These are phyloP conservation scores for Steatornis caripensis DNA, from an alignment of 2,113 vertebrate species.

Conservation along the genomic window DNA sequence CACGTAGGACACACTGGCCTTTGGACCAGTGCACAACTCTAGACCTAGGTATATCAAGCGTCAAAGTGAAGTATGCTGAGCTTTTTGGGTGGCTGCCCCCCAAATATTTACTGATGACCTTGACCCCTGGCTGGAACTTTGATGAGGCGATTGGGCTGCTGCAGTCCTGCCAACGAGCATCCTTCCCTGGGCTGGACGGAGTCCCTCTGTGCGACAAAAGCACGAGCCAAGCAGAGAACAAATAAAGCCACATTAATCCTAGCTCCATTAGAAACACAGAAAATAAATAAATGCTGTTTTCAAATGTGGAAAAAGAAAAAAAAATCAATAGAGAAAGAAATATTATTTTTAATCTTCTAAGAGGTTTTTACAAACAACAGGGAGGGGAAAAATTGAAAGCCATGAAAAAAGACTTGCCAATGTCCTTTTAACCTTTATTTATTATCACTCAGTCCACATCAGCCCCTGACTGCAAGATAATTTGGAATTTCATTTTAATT, in stretches of 20 bases:
- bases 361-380: conserved; percentile 77
- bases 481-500: conserved; percentile 82
- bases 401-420: conserved; percentile 73
- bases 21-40: not conserved
- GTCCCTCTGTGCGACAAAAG: not conserved
- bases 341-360: conserved; percentile 83
- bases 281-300: conserved; percentile 75
- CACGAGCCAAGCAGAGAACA: conserved; percentile 27
- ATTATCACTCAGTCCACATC: conserved; percentile 76
- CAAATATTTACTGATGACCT: not conserved
- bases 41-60: accelerated
- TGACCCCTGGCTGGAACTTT: not conserved
- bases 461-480: conserved; percentile 73
- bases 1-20: too few relatives aligned
- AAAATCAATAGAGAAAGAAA: conserved; percentile 78
- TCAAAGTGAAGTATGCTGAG: not conserved
- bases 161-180: not conserved
- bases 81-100: not conserved
- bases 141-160: not conserved
- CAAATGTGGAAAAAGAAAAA: conserved; percentile 68
- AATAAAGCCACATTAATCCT: conserved; percentile 62
- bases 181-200: not conserved
- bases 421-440: conserved; percentile 79
- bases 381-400: conserved; percentile 73
- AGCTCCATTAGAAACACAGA: conserved; percentile 71